phyloP scores from a whole-genome alignment of 1,140 invertebrate genomes.

The Aphaenogaster floridana region DNA sequence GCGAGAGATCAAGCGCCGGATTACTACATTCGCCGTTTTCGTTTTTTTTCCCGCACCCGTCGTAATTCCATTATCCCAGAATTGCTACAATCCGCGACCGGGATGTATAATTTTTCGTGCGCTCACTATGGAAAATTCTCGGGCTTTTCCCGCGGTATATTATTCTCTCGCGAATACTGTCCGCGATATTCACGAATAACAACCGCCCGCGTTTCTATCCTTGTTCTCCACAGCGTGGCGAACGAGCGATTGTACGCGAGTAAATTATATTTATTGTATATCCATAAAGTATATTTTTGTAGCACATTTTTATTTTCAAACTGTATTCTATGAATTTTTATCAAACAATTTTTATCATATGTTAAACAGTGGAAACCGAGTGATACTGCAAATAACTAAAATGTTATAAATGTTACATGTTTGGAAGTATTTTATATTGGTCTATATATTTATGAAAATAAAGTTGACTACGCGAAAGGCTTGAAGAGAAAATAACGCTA shows the following conservation, averaged over 20 bases:
- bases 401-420: not conserved
- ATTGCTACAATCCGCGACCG: constrained; percentile 34
- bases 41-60: constrained; percentile 10
- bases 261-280: constrained; percentile 32
- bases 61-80: constrained; percentile 45
- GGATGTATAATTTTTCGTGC: constrained; percentile 46
- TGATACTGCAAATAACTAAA: not conserved
- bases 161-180: constrained; percentile 34
- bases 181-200: constrained; percentile 40
- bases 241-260: constrained; percentile 5
- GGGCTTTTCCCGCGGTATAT: constrained; percentile 35
- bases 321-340: not conserved
- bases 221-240: not conserved
- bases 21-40: constrained; percentile 17
- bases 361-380: not conserved
- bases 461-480: constrained; percentile 1
- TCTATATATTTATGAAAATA: not conserved
- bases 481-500: constrained; percentile 20
- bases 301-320: not conserved
- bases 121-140: constrained; percentile 22
- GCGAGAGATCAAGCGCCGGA: constrained; percentile 34
- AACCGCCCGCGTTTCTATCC: not conserved
- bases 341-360: not conserved
- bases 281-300: not conserved
- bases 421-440: not conserved